Conservation (phyloP, 2,113 vertebrate species). For the Mustela nigripes region DNA sequence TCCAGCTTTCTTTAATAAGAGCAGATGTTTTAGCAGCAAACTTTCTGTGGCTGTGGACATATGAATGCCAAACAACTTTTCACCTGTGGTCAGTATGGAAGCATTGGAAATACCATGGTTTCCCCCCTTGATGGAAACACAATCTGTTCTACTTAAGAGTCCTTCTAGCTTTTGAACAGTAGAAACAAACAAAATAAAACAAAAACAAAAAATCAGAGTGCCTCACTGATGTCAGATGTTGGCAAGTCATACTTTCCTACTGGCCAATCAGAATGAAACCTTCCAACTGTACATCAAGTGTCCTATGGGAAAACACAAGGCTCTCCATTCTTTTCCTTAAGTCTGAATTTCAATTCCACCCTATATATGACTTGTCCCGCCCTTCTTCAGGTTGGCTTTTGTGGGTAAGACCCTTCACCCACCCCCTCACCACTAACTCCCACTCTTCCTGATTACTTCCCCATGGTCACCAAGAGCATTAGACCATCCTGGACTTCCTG, state of each 20-base stretch:
- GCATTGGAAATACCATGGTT: not conserved
- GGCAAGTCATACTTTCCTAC: not conserved
- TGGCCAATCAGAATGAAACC: rapidly evolving
- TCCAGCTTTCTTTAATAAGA: not conserved
- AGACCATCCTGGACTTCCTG: not conserved
- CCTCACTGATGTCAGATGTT: not conserved
- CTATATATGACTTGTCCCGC: rapidly evolving
- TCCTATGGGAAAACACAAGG: not conserved
- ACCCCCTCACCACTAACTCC: no score
- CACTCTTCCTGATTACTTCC: not conserved
- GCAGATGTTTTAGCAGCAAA: not conserved
- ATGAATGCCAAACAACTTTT: not conserved
- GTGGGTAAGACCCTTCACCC: rapidly evolving
- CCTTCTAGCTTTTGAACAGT: not conserved
- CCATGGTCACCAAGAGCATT: not conserved
- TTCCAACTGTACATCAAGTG: rapidly evolving
- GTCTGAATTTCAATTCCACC: not conserved
- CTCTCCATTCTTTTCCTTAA: not conserved
- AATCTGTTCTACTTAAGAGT: no score
- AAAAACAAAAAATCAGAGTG: not conserved
- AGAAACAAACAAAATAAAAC: not conserved
- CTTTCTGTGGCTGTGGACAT: not conserved
- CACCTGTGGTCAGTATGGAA: rapidly evolving
- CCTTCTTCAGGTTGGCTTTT: not conserved
- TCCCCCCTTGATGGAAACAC: no score